Evolutionary conservation across 2,113 vertebrate genomes (phyloP).

Genomic region (Lamprotornis superbus): DNA sequence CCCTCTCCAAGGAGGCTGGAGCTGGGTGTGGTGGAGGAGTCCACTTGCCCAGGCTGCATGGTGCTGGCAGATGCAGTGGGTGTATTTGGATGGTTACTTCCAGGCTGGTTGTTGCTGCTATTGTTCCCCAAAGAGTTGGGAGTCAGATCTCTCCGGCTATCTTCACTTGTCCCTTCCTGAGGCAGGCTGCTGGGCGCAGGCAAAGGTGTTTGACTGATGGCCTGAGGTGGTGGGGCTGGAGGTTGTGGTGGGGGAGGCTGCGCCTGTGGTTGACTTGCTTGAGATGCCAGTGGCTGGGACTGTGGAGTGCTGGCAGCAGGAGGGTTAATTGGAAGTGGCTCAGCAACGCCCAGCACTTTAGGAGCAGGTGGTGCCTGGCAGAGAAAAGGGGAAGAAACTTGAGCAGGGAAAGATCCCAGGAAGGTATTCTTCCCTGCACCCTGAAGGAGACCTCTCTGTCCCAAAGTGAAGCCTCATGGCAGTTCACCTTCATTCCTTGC

Average conservation of each 20-base stretch:
- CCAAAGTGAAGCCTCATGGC: background rate
- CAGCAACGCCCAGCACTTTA: slow-evolving; percentile 80
- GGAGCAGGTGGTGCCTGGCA: slow-evolving; percentile 61
- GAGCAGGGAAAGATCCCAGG: background rate
- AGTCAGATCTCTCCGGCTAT: slow-evolving; percentile 72
- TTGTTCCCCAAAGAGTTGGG: slow-evolving; percentile 78
- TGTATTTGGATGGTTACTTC: slow-evolving; percentile 73
- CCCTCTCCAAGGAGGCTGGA: slow-evolving; percentile 65
- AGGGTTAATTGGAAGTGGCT: slow-evolving; percentile 80
- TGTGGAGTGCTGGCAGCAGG: slow-evolving; percentile 83
- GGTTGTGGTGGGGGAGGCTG: slow-evolving; percentile 68
- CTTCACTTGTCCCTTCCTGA: slow-evolving; percentile 69
- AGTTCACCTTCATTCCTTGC: background rate
- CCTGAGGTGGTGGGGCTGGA: slow-evolving; percentile 53
- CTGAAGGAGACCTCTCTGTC: background rate
- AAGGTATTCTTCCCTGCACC: background rate
- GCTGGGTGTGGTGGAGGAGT: background rate
- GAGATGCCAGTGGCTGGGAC: slow-evolving; percentile 76
- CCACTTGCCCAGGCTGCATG: slow-evolving; percentile 67
- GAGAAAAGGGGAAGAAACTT: slow-evolving; percentile 11
- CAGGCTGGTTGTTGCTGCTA: slow-evolving; percentile 58
- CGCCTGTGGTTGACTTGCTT: slow-evolving; percentile 65
- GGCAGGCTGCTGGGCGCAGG: slow-evolving; percentile 14
- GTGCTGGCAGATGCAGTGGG: slow-evolving; percentile 49
- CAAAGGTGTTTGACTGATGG: slow-evolving; percentile 61